Percentiles rank a stretch among this genome's conserved stretches.
phyloP scores from a whole-genome alignment of 2,113 vertebrate species.

The Cryptomyrus ogoouensis region DNA sequence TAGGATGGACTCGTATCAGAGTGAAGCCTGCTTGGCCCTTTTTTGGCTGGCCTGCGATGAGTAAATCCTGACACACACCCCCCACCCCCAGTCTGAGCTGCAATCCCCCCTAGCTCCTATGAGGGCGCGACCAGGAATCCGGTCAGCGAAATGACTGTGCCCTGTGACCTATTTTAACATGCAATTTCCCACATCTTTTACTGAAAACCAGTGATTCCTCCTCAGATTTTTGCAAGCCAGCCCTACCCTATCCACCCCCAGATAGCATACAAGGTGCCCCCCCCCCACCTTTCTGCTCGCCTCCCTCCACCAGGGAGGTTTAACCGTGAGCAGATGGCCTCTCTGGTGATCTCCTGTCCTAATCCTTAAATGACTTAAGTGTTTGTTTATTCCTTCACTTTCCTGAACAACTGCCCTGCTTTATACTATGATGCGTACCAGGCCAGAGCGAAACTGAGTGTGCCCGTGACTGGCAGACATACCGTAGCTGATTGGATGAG shows the following conservation, averaged over 20 bases:
- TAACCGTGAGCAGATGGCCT: constrained; percentile 65
- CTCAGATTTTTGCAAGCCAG: background rate
- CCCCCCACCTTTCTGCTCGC: constrained; percentile 55
- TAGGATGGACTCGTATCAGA: background rate
- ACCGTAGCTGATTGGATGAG: background rate
- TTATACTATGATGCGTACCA: background rate
- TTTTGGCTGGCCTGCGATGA: constrained; percentile 4
- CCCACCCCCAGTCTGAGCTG: background rate
- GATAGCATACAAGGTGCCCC: constrained; percentile 43
- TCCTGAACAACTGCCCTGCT: background rate
- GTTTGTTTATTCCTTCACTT: constrained; percentile 27
- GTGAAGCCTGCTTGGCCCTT: background rate
- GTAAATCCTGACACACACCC: background rate
- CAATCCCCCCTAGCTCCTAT: background rate
- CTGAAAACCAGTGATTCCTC: background rate
- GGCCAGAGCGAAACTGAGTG: background rate
- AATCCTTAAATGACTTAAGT: constrained; percentile 61
- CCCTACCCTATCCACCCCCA: background rate
- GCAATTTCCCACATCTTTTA: background rate
- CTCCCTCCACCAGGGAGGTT: constrained; percentile 58
- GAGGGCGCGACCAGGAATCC: background rate
- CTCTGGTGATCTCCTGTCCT: constrained; percentile 45
- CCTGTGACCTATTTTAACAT: constrained; percentile 2
- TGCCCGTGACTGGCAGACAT: background rate
- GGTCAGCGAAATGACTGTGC: background rate